phyloP scores from a whole-genome alignment of 2,113 vertebrate genomes.

The Amblyopsis rosae region DNA sequence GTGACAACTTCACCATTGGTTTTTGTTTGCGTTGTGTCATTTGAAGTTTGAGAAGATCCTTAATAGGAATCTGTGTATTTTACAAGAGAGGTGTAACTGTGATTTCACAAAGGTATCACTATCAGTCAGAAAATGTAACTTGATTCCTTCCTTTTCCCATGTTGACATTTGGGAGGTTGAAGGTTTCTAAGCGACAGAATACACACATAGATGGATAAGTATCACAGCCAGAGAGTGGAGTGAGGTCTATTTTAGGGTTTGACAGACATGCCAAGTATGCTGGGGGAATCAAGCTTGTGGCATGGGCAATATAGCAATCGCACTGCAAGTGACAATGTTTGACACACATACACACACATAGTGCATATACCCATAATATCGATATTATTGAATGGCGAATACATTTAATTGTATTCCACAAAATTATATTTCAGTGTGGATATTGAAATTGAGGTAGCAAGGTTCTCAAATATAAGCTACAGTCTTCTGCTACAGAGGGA shows the following conservation, averaged over 20 bases:
- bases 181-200: not conserved
- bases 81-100: not conserved
- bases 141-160: not conserved
- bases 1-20: too few relatives aligned
- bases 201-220: not conserved
- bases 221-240: not conserved
- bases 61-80: too few relatives aligned
- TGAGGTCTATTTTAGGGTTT: constrained; percentile 35
- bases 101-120: not conserved
- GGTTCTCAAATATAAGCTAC: too few relatives aligned
- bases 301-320: constrained; percentile 30
- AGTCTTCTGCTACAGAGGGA: too few relatives aligned
- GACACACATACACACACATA: not conserved
- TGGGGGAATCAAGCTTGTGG: constrained; percentile 7
- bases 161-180: not conserved
- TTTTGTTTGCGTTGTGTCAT: too few relatives aligned
- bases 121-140: not conserved
- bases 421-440: too few relatives aligned
- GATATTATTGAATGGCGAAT: too few relatives aligned
- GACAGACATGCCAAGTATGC: constrained; percentile 12
- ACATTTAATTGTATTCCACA: too few relatives aligned
- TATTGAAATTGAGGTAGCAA: too few relatives aligned
- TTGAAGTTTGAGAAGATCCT: too few relatives aligned
- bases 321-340: constrained; percentile 28
- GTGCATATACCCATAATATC: too few relatives aligned